phyloP scores from a whole-genome alignment of 2,797 vertebrate species.

The Psittacula echo region DNA sequence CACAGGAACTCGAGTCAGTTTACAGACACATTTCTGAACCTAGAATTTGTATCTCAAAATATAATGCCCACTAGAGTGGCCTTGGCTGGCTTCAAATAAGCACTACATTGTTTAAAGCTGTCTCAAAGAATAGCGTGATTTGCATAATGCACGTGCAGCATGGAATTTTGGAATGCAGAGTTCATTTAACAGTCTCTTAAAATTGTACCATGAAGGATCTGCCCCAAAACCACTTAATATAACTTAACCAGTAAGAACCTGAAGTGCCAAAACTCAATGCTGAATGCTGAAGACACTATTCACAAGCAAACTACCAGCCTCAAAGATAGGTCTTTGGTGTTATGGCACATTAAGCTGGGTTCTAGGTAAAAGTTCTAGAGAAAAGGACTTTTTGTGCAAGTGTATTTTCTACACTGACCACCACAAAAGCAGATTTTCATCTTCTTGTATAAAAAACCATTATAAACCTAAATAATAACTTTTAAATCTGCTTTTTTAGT shows the following conservation, averaged over 20 bases:
- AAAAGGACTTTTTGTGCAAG: neutral
- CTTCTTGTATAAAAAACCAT: neutral
- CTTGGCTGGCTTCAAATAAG: neutral
- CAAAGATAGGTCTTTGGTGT: neutral
- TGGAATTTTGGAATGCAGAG: neutral
- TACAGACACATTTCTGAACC: neutral
- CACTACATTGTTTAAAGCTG: neutral
- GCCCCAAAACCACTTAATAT: neutral
- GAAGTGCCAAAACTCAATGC: neutral
- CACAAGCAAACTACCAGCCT: neutral
- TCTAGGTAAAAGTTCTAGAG: neutral
- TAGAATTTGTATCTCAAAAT: neutral
- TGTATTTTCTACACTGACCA: neutral
- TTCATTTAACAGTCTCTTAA: neutral
- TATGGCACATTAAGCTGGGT: neutral
- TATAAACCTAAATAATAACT: neutral
- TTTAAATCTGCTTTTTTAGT: neutral
- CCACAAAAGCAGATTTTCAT: neutral
- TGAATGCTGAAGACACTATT: neutral
- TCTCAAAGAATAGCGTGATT: neutral
- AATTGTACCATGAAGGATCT: neutral
- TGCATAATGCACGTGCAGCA: neutral
- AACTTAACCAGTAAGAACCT: neutral
- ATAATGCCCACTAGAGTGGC: neutral
- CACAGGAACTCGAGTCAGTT: neutral